Evolutionary conservation across 1,140 invertebrate genomes (phyloP), one percentile per base, ranked within the genome.

Genomic region (Zaprionus kolodkinae): DNA sequence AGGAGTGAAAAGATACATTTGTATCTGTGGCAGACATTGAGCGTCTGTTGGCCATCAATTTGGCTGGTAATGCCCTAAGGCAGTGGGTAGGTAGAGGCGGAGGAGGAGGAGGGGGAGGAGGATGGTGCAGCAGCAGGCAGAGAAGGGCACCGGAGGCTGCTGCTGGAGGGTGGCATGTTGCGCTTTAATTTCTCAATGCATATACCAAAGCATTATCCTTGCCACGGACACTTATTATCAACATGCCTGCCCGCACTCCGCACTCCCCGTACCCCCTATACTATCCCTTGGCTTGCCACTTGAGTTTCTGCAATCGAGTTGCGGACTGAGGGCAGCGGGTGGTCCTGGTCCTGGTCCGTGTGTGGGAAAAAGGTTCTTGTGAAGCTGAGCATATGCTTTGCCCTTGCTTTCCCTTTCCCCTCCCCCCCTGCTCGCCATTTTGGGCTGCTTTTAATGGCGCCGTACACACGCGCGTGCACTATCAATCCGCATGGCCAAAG

Each of bases 11-110:
- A 88, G 85, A 89, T 89, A 89, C 85, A 89, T 89, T 89, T 89
- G 85, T 54, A 78, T 69, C 85, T 89, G 85, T 50, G 69, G 78
- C 75, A 77, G 85, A 89, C 85, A 89, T 67, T 67, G 72, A 89
- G 76, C 85, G 85, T 89, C 85, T 89, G 85, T 36, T 89, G 78
- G 81, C 85, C 85, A 88, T 88, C 85, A 88, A 88, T 88, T 88
- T 76, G 63, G 62, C 33, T 75, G 45, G 65, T 88, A 83, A 74
- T 83, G 59, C 74, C 15, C 10, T 17, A 21, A 48, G 67, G 56
- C 17, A 21, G n/a, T 13, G 36, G 54, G 38, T 30, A 21, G 21
- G 21, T 21, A 38, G n/a, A 27, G 52, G 38, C n/a, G 40, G 38
- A n/a, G 48, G 38, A 21, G 21, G 13, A 15, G 36, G 38, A 30